phyloP scores from a whole-genome alignment of 2,888 invertebrate genomes.

The Zaprionus bogoriensis region DNA sequence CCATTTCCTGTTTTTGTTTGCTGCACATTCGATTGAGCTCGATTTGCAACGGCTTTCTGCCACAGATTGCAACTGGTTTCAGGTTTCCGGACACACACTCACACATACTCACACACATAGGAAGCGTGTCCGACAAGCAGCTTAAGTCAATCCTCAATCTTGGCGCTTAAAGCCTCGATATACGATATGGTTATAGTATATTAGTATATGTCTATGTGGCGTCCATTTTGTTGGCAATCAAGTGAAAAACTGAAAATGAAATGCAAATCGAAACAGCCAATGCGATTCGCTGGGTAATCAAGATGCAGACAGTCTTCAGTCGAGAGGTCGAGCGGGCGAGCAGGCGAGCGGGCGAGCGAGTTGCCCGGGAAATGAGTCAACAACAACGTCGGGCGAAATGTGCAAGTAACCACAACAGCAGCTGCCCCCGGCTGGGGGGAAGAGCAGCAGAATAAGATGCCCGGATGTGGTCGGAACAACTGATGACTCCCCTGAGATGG shows the following conservation, averaged over 20 bases:
- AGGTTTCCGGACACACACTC: slow-evolving; percentile 7
- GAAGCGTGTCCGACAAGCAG: slow-evolving; percentile 13
- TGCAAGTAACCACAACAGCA: neutral
- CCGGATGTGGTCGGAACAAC: neutral
- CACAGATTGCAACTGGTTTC: slow-evolving; percentile 62
- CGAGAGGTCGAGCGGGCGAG: neutral
- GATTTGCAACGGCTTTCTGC: slow-evolving; percentile 68
- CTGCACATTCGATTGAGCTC: slow-evolving; percentile 64
- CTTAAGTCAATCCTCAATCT: slow-evolving; percentile 15
- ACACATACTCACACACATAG: neutral
- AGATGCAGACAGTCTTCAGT: slow-evolving; percentile 13
- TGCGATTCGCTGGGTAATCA: slow-evolving; percentile 26
- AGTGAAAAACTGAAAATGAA: slow-evolving; percentile 60
- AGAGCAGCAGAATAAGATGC: too few relatives aligned
- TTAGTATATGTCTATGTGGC: neutral
- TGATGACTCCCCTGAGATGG: neutral
- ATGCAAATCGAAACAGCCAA: slow-evolving; percentile 38
- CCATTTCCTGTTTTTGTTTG: slow-evolving; percentile 77
- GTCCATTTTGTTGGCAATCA: slow-evolving; percentile 2
- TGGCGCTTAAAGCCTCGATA: slow-evolving; percentile 19
- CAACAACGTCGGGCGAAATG: neutral
- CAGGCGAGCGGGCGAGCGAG: neutral
- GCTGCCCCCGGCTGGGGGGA: neutral
- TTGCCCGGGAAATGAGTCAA: neutral
- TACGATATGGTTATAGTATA: too few relatives aligned